Percentiles rank a stretch among this genome's conserved stretches.
Conservation (phyloP, 2,113 vertebrate genomes). For the Xiphophorus maculatus region DNA sequence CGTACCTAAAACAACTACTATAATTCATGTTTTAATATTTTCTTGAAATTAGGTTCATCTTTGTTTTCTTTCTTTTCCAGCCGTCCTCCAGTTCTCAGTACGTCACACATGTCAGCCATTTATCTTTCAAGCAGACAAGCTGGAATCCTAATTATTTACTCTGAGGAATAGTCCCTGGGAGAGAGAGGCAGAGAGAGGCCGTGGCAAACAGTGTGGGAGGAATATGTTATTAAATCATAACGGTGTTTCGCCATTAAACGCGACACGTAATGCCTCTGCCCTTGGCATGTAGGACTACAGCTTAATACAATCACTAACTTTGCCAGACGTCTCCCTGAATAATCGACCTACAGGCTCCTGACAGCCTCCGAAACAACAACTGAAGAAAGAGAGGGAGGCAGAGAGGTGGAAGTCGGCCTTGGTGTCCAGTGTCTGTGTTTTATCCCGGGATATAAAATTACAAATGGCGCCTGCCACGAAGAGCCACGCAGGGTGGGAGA, state of each 20-base stretch:
- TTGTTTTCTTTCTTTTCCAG: conserved; percentile 5
- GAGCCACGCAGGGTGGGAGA: conserved; percentile 40
- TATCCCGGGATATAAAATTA: conserved; percentile 77
- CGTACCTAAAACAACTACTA: too few relatives aligned
- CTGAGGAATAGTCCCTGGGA: conserved; percentile 78
- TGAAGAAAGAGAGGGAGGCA: conserved; percentile 9
- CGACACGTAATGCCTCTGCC: conserved; percentile 80
- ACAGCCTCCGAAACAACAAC: conserved; percentile 67
- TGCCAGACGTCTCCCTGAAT: conserved; percentile 74
- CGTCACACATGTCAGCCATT: conserved; percentile 91
- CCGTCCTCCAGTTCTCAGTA: conserved; percentile 82
- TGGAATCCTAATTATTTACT: conserved; percentile 94
- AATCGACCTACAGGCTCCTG: conserved; percentile 66
- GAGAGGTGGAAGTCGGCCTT: conserved; percentile 30
- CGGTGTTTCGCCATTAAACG: conserved; percentile 80
- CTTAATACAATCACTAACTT: conserved; percentile 82
- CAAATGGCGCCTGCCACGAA: conserved; percentile 75
- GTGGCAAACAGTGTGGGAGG: conserved; percentile 75
- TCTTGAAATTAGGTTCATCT: not conserved
- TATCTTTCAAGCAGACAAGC: conserved; percentile 89
- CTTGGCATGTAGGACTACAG: conserved; percentile 75
- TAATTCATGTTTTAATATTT: not conserved
- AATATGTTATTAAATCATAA: conserved; percentile 90
- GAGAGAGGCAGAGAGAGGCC: conserved; percentile 36
- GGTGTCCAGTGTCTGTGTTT: conserved; percentile 70